Conservation (phyloP, 2,888 invertebrate species). For the Timandra comae region DNA sequence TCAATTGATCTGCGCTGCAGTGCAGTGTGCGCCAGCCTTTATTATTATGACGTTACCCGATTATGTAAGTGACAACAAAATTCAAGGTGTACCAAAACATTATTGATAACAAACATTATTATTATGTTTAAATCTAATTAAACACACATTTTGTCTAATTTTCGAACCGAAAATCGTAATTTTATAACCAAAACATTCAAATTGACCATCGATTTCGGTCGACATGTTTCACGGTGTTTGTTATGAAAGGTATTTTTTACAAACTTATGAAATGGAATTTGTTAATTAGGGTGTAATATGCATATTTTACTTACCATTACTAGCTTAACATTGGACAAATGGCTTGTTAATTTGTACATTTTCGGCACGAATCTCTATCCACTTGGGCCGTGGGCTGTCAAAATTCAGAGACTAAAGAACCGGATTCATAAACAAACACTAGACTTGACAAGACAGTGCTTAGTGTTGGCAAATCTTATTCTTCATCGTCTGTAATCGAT, state of each 20-base stretch:
- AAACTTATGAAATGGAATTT: too few relatives aligned
- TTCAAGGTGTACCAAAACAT: constrained; percentile 34
- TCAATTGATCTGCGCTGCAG: too few relatives aligned
- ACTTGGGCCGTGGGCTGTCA: constrained; percentile 65
- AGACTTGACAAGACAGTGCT: not conserved
- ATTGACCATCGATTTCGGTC: not conserved
- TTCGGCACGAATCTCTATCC: constrained; percentile 60
- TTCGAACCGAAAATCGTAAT: constrained; percentile 3
- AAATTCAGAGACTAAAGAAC: constrained; percentile 47
- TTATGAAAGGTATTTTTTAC: too few relatives aligned
- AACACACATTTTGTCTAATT: constrained; percentile 1
- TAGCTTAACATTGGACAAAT: constrained; percentile 57
- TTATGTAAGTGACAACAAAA: constrained; percentile 66
- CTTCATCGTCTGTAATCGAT: not conserved
- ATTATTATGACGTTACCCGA: constrained; percentile 57
- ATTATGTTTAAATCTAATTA: constrained; percentile 2
- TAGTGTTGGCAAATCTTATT: too few relatives aligned
- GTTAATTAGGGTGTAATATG: too few relatives aligned
- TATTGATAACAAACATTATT: constrained; percentile 11
- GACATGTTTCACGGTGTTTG: not conserved
- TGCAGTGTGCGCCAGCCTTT: constrained; percentile 33
- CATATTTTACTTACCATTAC: constrained; percentile 51
- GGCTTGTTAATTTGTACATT: constrained; percentile 69
- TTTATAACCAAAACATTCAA: constrained; percentile 29
- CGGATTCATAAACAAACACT: not conserved